A percentile compares a stretch with the other conserved stretches of the same genome.
Conservation (phyloP, 1,140 invertebrate species). For the Aporrectodea caliginosa region DNA sequence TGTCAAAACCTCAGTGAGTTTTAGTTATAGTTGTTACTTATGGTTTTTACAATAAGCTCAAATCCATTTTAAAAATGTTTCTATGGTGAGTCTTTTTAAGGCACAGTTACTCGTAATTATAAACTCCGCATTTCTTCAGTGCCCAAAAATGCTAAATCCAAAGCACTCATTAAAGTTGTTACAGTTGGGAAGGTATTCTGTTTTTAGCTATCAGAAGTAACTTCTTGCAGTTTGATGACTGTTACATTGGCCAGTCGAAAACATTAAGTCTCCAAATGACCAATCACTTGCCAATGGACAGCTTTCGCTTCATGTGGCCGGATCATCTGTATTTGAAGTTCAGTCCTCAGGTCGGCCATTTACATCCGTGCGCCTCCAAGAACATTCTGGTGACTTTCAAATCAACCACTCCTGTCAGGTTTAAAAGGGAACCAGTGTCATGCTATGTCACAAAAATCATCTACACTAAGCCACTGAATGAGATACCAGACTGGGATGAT, state of each 20-base stretch:
- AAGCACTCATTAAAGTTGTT: no score
- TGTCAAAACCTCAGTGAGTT: no score
- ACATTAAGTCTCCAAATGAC: conserved; percentile 51
- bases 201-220: conserved; percentile 52
- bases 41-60: no score
- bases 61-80: no score
- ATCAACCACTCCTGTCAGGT: background rate
- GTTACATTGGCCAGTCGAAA: conserved; percentile 49
- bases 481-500: conserved; percentile 53
- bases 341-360: conserved; percentile 36
- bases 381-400: background rate
- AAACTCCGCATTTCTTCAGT: no score
- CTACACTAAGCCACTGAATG: background rate
- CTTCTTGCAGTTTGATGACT: conserved; percentile 53
- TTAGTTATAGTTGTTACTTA: no score
- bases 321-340: conserved; percentile 48
- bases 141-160: no score
- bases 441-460: background rate
- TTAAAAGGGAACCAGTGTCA: background rate
- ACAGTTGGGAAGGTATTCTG: no score
- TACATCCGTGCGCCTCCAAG: background rate
- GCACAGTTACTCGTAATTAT: no score
- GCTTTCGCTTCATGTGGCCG: conserved; percentile 47
- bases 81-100: no score
- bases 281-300: conserved; percentile 35